Evolutionary conservation across 2,888 invertebrate species (phyloP).

Genomic region (Timema cristinae): DNA sequence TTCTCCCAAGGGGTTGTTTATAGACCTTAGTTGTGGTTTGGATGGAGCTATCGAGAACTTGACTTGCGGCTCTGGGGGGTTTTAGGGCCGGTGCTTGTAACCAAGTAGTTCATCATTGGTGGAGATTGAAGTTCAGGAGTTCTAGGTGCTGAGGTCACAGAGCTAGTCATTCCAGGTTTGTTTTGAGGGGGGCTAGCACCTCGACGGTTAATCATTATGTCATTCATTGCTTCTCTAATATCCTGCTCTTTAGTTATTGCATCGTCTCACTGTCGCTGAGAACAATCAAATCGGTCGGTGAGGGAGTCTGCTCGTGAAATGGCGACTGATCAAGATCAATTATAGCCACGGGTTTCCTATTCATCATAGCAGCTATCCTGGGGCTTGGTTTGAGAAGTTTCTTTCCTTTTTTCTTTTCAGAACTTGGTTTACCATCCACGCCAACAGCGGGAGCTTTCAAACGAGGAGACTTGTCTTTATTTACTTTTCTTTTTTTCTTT

Average conservation of each 20-base stretch:
- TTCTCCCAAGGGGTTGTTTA: slow-evolving; percentile 55
- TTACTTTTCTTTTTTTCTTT: slow-evolving; percentile 34
- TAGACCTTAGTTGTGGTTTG: slow-evolving; percentile 52
- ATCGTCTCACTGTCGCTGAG: slow-evolving; percentile 70
- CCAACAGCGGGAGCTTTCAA: slow-evolving; percentile 23
- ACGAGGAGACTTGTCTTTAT: slow-evolving; percentile 39
- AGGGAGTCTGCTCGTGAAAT: slow-evolving; percentile 75
- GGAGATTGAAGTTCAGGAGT: slow-evolving; percentile 34
- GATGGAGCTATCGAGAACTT: slow-evolving; percentile 55
- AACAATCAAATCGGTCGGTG: slow-evolving; percentile 76
- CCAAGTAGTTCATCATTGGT: slow-evolving; percentile 35
- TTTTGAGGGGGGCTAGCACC: slow-evolving; percentile 26
- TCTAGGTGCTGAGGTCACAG: slow-evolving; percentile 26
- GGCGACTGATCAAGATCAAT: slow-evolving; percentile 83
- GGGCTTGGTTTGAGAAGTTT: slow-evolving; percentile 23
- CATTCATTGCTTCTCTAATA: slow-evolving; percentile 15
- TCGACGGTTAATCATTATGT: slow-evolving; percentile 19
- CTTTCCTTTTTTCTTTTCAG: slow-evolving; percentile 31
- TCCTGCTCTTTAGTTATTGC: slow-evolving; percentile 28
- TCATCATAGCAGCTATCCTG: slow-evolving; percentile 43
- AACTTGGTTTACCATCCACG: slow-evolving; percentile 23
- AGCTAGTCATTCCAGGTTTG: slow-evolving; percentile 23
- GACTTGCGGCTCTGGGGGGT: slow-evolving; percentile 70
- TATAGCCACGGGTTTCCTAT: slow-evolving; percentile 74
- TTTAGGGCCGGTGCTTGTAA: slow-evolving; percentile 59